phyloP scores from a whole-genome alignment of 2,113 vertebrate species.

The Ictalurus punctatus region DNA sequence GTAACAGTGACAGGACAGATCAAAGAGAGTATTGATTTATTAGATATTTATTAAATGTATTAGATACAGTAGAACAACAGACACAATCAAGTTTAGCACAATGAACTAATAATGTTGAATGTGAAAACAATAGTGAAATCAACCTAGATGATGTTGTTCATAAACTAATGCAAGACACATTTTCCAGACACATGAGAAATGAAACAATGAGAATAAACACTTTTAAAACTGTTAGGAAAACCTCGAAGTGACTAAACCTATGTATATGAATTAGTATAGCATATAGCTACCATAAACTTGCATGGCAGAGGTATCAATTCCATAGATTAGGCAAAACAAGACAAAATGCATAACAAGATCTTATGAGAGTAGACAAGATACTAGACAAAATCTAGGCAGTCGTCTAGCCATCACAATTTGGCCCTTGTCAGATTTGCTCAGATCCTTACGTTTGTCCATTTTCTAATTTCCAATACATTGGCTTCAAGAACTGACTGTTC shows the following conservation, averaged over 20 bases:
- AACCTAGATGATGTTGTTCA: not conserved
- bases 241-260: not conserved
- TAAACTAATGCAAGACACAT: too few species aligned
- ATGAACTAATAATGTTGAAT: too few species aligned
- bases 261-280: not conserved
- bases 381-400: not conserved
- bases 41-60: not conserved
- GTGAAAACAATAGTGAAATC: not conserved
- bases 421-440: too few species aligned
- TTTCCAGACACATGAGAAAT: not conserved
- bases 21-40: not conserved
- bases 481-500: too few species aligned
- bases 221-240: not conserved
- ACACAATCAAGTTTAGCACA: not conserved
- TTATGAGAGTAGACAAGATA: not conserved
- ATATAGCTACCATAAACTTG: not conserved
- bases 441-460: too few species aligned
- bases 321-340: too few species aligned
- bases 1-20: not conserved
- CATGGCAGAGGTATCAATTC: too few species aligned
- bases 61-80: not conserved
- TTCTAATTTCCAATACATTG: too few species aligned
- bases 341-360: too few species aligned
- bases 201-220: not conserved
- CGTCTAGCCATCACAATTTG: too few species aligned